Conservation (phyloP, 2,113 vertebrate genomes). For the Stegastes partitus region DNA sequence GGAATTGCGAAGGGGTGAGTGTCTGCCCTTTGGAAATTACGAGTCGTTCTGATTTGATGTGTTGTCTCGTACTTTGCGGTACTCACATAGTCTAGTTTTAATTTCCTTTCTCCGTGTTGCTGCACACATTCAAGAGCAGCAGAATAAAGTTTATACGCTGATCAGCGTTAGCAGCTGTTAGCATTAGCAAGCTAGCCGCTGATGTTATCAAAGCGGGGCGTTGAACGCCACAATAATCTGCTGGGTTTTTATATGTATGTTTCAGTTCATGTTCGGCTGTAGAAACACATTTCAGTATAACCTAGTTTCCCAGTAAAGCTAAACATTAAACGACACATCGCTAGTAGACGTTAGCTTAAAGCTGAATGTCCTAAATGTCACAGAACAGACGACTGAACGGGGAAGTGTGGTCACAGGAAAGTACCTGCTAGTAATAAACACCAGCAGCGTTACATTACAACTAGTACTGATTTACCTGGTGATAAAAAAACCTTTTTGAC, state of each 20-base stretch:
- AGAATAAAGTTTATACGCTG: background rate
- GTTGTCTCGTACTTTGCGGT: background rate
- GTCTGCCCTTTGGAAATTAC: background rate
- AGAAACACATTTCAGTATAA: fast-evolving
- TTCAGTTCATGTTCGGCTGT: background rate
- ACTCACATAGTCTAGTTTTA: background rate
- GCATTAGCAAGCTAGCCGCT: constrained; percentile 24
- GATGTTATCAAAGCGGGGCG: background rate
- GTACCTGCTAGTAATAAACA: constrained; percentile 7
- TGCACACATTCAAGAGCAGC: background rate
- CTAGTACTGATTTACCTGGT: background rate
- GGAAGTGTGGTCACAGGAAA: constrained; percentile 2
- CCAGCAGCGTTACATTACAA: background rate
- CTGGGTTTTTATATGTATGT: background rate
- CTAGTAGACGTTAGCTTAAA: background rate
- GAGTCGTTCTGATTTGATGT: background rate
- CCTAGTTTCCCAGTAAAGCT: fast-evolving
- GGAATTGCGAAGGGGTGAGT: constrained; percentile 31
- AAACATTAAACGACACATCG: background rate
- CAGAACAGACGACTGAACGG: too few species aligned
- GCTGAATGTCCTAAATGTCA: too few species aligned
- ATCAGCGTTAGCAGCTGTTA: background rate
- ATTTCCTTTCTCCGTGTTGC: background rate
- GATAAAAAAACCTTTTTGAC: background rate
- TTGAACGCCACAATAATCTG: background rate